These are phyloP conservation scores for Takifugu flavidus DNA, from an alignment of 2,113 vertebrate genomes.

Conservation along the genomic window DNA sequence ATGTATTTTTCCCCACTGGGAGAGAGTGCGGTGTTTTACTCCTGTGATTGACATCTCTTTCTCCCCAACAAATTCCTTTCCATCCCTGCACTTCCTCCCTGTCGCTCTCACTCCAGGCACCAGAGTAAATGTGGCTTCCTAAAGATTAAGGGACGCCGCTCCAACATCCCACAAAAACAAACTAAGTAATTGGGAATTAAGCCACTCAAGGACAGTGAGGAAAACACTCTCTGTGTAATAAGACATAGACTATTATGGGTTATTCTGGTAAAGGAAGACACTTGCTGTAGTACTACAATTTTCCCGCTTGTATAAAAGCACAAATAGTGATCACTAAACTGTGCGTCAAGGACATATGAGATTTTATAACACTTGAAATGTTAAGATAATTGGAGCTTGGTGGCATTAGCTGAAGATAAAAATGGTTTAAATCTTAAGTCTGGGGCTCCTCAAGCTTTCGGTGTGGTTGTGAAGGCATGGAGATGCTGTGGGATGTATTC, in stretches of 20 bases:
- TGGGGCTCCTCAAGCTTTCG: too few species aligned
- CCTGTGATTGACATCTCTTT: slow-evolving; percentile 38
- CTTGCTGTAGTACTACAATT: slow-evolving; percentile 10
- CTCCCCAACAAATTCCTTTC: slow-evolving; percentile 43
- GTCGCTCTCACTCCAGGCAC: slow-evolving; percentile 35
- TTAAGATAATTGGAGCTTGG: too few species aligned
- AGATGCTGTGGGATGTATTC: too few species aligned
- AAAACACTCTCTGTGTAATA: slow-evolving; percentile 55
- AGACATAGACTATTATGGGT: slow-evolving; percentile 50
- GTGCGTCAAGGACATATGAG: too few species aligned
- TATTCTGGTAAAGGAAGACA: slow-evolving; percentile 37
- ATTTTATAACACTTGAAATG: too few species aligned
- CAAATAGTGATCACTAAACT: too few species aligned
- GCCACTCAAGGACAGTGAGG: slow-evolving; percentile 54
- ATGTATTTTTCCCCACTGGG: slow-evolving; percentile 21
- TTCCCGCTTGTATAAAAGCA: too few species aligned
- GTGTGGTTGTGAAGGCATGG: too few species aligned
- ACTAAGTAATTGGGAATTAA: slow-evolving; percentile 55
- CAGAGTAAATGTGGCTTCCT: slow-evolving; percentile 38
- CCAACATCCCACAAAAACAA: slow-evolving; percentile 43
- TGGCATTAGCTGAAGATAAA: too few species aligned
- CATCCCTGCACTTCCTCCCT: slow-evolving; percentile 38
- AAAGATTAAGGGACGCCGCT: slow-evolving; percentile 54
- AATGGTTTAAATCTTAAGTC: too few species aligned
- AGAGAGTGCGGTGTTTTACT: slow-evolving; percentile 20